These are phyloP conservation scores for Ochropleura leucogaster DNA, from an alignment of 2,888 invertebrate species.

Conservation along the genomic window DNA sequence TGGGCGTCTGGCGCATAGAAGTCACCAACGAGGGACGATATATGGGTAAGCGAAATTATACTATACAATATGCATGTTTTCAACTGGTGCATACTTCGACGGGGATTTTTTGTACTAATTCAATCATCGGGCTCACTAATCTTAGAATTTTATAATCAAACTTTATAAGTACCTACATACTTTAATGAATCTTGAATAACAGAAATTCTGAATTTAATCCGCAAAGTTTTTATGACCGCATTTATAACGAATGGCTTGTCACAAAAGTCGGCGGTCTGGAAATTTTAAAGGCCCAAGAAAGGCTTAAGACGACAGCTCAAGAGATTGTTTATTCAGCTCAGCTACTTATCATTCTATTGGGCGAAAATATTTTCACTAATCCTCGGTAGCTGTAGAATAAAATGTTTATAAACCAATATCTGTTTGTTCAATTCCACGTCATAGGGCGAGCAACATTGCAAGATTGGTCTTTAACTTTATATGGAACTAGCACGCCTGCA, in stretches of 20 bases:
- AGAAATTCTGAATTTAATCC: conserved; percentile 50
- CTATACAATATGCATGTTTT: conserved; percentile 10
- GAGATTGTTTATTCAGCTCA: conserved; percentile 60
- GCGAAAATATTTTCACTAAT: conserved; percentile 41
- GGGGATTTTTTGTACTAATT: background rate
- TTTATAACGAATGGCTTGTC: conserved; percentile 63
- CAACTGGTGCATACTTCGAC: background rate
- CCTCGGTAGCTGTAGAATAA: conserved; percentile 42
- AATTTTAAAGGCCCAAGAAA: conserved; percentile 48
- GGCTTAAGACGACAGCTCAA: conserved; percentile 46
- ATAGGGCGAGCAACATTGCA: conserved; percentile 97
- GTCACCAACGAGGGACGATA: conserved; percentile 98
- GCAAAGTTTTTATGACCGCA: conserved; percentile 62
- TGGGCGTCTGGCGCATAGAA: conserved; percentile 98
- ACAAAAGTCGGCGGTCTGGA: conserved; percentile 57
- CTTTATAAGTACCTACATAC: conserved; percentile 11
- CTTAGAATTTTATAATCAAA: conserved; percentile 21
- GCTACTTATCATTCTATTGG: conserved; percentile 50
- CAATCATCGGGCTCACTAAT: conserved; percentile 9
- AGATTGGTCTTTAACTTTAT: conserved; percentile 98
- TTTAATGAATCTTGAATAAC: conserved; percentile 48
- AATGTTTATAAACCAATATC: conserved; percentile 56
- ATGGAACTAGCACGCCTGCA: conserved; percentile 94
- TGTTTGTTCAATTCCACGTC: conserved; percentile 71
- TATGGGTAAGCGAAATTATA: conserved; percentile 92